Evolutionary conservation across 2,888 invertebrate species (phyloP).

Genomic region (Meliscaeva auricollis): DNA sequence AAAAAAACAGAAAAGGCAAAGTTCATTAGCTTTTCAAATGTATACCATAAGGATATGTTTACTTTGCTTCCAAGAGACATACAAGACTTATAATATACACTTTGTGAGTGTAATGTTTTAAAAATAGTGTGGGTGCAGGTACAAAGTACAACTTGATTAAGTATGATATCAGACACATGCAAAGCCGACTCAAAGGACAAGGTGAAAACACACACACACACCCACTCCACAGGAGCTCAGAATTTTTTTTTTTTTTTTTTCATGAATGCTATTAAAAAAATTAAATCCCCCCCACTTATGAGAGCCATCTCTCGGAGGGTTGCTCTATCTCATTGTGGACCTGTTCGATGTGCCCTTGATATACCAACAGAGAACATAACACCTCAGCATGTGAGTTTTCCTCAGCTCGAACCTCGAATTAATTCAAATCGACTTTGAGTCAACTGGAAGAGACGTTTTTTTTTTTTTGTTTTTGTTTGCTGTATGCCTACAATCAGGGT

Average conservation of each 20-base stretch:
- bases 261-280: slow-evolving; percentile 59
- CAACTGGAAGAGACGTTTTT: slow-evolving; percentile 14
- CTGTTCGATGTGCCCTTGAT: slow-evolving; percentile 38
- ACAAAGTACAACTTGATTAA: slow-evolving; percentile 27
- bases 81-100: background rate
- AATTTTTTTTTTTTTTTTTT: slow-evolving; percentile 1
- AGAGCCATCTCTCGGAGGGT: background rate
- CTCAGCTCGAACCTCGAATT: background rate
- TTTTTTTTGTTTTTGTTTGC: background rate
- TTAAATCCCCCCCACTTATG: slow-evolving; percentile 49
- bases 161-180: slow-evolving; percentile 25
- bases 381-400: slow-evolving; percentile 45
- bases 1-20: slow-evolving; percentile 18
- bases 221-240: too few species aligned
- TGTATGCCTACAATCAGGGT: too few species aligned
- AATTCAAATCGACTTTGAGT: slow-evolving; percentile 10
- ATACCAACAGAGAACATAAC: slow-evolving; percentile 44
- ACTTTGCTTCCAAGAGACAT: slow-evolving; percentile 22
- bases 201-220: slow-evolving; percentile 5
- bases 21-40: slow-evolving; percentile 52
- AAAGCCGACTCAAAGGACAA: slow-evolving; percentile 22
- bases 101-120: background rate
- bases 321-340: background rate
- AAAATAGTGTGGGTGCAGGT: background rate
- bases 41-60: slow-evolving; percentile 34